Conservation (phyloP, 92 coral and sea anemone genomes). For the Porites lobata region DNA sequence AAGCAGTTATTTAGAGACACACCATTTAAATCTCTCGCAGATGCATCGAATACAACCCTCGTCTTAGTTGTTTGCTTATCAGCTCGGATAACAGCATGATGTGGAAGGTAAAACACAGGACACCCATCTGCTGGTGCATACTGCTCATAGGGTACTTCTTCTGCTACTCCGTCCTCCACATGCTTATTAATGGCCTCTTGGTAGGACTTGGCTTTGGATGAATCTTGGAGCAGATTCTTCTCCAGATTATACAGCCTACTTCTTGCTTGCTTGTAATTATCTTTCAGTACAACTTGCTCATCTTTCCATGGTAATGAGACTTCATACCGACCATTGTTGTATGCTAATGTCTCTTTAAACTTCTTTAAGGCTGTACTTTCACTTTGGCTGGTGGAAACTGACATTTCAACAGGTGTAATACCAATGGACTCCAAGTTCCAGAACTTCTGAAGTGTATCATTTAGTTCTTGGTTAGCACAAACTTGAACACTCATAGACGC, state of each 20-base stretch:
- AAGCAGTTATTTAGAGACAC: slow-evolving; percentile 48
- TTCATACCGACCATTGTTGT: slow-evolving; percentile 39
- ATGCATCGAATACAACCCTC: slow-evolving; percentile 63
- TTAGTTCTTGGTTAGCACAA: slow-evolving; percentile 43
- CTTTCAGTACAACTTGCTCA: neutral
- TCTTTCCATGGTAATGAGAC: slow-evolving; percentile 54
- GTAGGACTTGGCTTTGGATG: slow-evolving; percentile 1
- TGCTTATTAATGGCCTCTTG: slow-evolving; percentile 42
- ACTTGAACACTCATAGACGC: slow-evolving; percentile 38
- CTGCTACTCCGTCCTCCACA: slow-evolving; percentile 26
- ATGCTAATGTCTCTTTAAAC: slow-evolving; percentile 38
- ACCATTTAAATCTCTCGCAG: slow-evolving; percentile 20
- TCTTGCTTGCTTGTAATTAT: slow-evolving; percentile 22
- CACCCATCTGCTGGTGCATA: slow-evolving; percentile 14
- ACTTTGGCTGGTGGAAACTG: slow-evolving; percentile 5
- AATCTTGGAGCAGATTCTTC: slow-evolving; percentile 24
- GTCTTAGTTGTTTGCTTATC: slow-evolving; percentile 50
- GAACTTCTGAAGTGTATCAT: slow-evolving; percentile 42
- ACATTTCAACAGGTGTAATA: slow-evolving; percentile 17
- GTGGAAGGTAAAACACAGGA: slow-evolving; percentile 52
- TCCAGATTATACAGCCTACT: slow-evolving; percentile 32
- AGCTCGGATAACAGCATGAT: slow-evolving; percentile 22
- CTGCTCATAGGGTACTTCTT: slow-evolving; percentile 43
- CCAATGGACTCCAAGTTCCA: slow-evolving; percentile 46
- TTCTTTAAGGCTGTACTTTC: slow-evolving; percentile 3